A percentile compares a stretch with the other conserved stretches of the same genome.
These are phyloP conservation scores for Brachymystax lenok DNA, from an alignment of 2,797 vertebrate genomes.

Conservation along the genomic window DNA sequence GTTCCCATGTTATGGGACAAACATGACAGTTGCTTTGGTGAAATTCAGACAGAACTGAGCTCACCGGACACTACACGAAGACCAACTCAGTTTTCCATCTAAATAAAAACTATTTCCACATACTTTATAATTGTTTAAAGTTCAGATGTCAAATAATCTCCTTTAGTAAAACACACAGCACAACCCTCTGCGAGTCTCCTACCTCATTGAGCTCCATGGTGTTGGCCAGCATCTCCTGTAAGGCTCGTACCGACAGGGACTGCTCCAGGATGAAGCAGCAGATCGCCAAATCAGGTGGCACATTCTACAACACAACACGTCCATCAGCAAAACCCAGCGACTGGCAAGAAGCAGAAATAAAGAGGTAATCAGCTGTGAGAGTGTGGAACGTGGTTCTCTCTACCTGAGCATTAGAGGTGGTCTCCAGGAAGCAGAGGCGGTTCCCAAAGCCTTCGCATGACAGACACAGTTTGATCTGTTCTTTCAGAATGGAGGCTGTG, in stretches of 20 bases:
- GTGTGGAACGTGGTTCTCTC: not conserved
- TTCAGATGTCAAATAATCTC: not conserved
- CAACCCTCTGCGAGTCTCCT: not conserved
- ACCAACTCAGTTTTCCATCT: not conserved
- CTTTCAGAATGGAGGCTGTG: slow-evolving; percentile 87
- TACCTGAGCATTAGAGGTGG: slow-evolving; percentile 92
- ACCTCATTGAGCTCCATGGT: slow-evolving; percentile 80
- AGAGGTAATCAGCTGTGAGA: not conserved
- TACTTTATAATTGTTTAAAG: not conserved
- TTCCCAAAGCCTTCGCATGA: slow-evolving; percentile 93
- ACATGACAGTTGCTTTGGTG: too few relatives aligned
- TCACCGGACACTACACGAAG: not conserved
- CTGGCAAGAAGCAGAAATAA: not conserved
- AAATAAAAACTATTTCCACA: not conserved
- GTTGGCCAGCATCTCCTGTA: slow-evolving; percentile 94
- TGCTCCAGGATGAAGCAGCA: slow-evolving; percentile 92
- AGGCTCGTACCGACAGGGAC: slow-evolving; percentile 87
- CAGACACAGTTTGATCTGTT: slow-evolving; percentile 90
- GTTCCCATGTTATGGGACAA: too few relatives aligned
- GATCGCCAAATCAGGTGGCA: slow-evolving; percentile 90
- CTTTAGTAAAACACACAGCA: not conserved
- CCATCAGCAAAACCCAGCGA: not conserved
- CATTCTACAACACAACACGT: slow-evolving; percentile 75
- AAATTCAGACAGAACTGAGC: too few relatives aligned
- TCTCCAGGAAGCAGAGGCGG: slow-evolving; percentile 89